Evolutionary conservation across 2,113 vertebrate genomes (phyloP), one percentile per base, ranked within the genome.

Genomic region (Parus major): DNA sequence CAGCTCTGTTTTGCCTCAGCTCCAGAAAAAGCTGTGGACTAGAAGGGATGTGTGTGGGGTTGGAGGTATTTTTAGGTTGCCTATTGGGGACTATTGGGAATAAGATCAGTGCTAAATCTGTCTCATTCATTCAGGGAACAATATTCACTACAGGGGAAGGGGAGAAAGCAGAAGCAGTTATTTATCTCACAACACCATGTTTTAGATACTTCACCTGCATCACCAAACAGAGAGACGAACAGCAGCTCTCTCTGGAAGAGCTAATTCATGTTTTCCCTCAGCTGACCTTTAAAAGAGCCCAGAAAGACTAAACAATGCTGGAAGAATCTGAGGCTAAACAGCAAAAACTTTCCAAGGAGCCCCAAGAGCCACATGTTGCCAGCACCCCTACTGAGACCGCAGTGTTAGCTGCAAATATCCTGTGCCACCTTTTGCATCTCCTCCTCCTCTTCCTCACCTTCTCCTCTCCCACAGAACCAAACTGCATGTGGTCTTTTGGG

Each of bases 221-320:
- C 2, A 3, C 44, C 73, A 82, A 59, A 52, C 0, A 8, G 23
- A 9, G 11, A 86, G 42, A 59, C 42, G 46, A 29, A 15, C 13
- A 3, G 52, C 49, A 79, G 31, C 60, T 81, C 42, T 13, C 17
- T 41, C 28, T 66, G 66, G 76, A 81, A 89, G 47, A 79, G 12
- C 20, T 69, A 80, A 49, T 82, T 85, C 63, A 35, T 36, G 15
- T 82, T 93, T 96, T 85, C 57, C 82, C 79, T 79, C 82, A 57
- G 41, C 36, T 95, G 92, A 90, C 59, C 71, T 94, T 86, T 77
- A 77, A 93, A 73, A n/a, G 18, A 90, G 46, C 46, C 28, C 72
- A 83, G 79, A 92, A 90, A 95, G 82, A 86, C 86, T 92, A 92
- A 95, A 90, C 90, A 86, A 70, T 19, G 11, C 60, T 80, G 55